Conservation (phyloP, 2,113 vertebrate species). For the Forbesichthys agassizii region DNA sequence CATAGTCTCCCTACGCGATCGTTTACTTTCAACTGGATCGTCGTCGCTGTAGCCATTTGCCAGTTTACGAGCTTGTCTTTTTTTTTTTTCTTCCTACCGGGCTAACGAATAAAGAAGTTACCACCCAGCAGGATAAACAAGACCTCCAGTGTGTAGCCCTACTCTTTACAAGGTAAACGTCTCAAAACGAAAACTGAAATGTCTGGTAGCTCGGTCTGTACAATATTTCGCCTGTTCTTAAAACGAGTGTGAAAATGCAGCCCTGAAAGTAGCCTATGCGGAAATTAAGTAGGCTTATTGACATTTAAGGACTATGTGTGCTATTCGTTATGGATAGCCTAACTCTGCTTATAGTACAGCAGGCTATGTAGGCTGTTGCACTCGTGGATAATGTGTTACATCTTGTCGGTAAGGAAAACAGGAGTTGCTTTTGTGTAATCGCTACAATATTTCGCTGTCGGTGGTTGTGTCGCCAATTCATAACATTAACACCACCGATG, state of each 20-base stretch:
- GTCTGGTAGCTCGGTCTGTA: conserved; percentile 3
- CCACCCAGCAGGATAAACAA: conserved; percentile 59
- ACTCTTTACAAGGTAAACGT: conserved; percentile 51
- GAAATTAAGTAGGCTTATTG: no score
- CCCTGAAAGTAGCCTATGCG: conserved; percentile 17
- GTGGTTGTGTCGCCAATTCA: conserved; percentile 34
- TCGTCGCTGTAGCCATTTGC: conserved; percentile 5
- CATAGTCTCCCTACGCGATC: conserved; percentile 35
- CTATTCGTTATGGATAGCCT: conserved; percentile 24
- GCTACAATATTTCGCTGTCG: conserved; percentile 7
- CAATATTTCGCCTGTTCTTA: conserved; percentile 9
- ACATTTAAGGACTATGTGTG: conserved; percentile 3
- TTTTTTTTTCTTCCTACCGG: conserved; percentile 8
- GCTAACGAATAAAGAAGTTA: conserved; percentile 64
- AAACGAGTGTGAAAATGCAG: conserved; percentile 53
- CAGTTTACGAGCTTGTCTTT: conserved; percentile 9
- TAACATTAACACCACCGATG: conserved; percentile 3
- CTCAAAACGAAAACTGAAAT: conserved; percentile 40
- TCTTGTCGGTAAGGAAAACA: conserved; percentile 7
- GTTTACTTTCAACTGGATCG: conserved; percentile 1
- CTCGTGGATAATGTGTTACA: not conserved
- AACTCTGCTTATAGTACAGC: not conserved
- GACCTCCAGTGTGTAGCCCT: conserved; percentile 22
- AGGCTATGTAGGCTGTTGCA: not conserved
- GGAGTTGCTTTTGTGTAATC: conserved; percentile 17